Conservation (phyloP, 1,140 invertebrate genomes). For the Drosophila guanche region DNA sequence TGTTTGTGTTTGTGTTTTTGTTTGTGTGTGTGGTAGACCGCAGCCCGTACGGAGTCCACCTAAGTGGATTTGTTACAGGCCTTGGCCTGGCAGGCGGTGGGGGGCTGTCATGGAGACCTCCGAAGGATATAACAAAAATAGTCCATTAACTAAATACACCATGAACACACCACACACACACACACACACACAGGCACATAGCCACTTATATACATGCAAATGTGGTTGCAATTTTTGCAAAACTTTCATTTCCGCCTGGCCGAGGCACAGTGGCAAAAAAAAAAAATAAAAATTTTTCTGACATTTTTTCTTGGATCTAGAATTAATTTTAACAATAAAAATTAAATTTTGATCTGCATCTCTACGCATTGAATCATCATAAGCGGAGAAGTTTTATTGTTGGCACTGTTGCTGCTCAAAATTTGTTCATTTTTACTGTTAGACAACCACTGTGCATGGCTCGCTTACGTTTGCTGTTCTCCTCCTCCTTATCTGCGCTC, state of each 20-base stretch:
- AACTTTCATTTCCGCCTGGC: constrained; percentile 72
- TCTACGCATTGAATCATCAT: neutral
- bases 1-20: constrained; percentile 3
- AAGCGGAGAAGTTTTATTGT: too few relatives aligned
- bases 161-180: constrained; percentile 17
- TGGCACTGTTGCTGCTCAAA: neutral
- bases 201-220: constrained; percentile 34
- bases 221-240: constrained; percentile 53
- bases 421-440: neutral
- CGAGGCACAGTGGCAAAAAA: constrained; percentile 1
- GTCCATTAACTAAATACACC: constrained; percentile 72
- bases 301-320: too few relatives aligned
- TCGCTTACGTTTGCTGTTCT: too few relatives aligned
- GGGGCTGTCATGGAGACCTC: neutral
- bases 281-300: too few relatives aligned
- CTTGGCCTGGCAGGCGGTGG: constrained; percentile 2
- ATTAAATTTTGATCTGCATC: too few relatives aligned
- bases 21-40: constrained; percentile 31
- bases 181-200: neutral
- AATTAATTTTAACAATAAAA: too few relatives aligned
- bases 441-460: neutral
- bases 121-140: constrained; percentile 57
- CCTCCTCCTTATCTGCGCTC: too few relatives aligned
- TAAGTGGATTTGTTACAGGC: constrained; percentile 51
- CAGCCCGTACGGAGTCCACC: constrained; percentile 33